Evolutionary conservation across 1,140 invertebrate genomes (phyloP).

Genomic region (Andricus grossulariae): DNA sequence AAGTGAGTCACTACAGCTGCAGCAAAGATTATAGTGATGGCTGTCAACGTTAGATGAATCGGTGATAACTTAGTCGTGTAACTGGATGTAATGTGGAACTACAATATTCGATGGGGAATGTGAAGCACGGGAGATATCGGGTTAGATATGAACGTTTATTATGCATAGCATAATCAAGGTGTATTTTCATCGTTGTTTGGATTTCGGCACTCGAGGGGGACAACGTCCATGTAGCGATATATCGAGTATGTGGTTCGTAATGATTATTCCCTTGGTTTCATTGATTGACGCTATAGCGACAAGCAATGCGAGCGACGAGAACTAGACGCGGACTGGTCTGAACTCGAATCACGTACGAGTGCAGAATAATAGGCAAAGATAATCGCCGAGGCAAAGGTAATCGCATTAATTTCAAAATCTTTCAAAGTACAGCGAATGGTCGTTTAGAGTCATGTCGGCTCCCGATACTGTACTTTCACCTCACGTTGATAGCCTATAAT

Average conservation of each 20-base stretch:
- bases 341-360: constrained; percentile 45
- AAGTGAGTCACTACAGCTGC: too few species aligned
- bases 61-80: constrained; percentile 12
- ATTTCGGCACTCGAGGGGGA: constrained; percentile 59
- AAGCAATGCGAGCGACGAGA: neutral
- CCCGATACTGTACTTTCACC: neutral
- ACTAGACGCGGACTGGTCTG: constrained; percentile 37
- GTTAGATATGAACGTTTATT: constrained; percentile 40
- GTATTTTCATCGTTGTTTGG: constrained; percentile 64
- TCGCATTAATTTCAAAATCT: constrained; percentile 54
- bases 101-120: constrained; percentile 18
- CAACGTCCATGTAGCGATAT: constrained; percentile 53
- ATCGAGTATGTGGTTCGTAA: constrained; percentile 47
- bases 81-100: constrained; percentile 7
- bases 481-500: neutral
- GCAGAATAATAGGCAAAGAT: constrained; percentile 51
- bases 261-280: constrained; percentile 62
- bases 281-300: constrained; percentile 50
- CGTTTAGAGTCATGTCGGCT: neutral
- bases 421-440: constrained; percentile 35
- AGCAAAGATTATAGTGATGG: neutral
- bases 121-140: constrained; percentile 2
- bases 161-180: constrained; percentile 61
- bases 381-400: constrained; percentile 52
- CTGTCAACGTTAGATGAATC: constrained; percentile 4